These are phyloP conservation scores for Camptogramma bilineatum DNA, from an alignment of 2,888 invertebrate genomes.

Conservation along the genomic window DNA sequence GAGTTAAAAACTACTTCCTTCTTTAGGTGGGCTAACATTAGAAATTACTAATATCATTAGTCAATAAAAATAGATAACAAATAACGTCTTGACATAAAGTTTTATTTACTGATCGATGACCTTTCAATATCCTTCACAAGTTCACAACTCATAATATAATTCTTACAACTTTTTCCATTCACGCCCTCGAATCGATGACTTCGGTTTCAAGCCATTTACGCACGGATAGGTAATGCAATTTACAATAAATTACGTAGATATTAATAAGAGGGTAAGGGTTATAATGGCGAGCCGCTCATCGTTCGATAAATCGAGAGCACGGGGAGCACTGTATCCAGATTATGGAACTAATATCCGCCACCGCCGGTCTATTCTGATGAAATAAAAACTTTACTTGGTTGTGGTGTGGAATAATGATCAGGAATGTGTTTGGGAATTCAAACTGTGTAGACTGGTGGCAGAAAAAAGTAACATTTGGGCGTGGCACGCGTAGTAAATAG, in stretches of 20 bases:
- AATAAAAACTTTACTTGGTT: slow-evolving; percentile 38
- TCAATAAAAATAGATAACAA: neutral
- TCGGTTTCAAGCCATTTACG: slow-evolving; percentile 51
- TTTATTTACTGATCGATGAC: neutral
- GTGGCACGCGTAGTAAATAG: neutral
- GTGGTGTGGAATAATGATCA: slow-evolving; percentile 30
- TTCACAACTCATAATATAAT: slow-evolving; percentile 1
- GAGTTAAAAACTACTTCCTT: neutral
- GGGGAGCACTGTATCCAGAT: slow-evolving; percentile 79
- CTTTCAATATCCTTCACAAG: slow-evolving; percentile 5
- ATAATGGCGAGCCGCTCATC: slow-evolving; percentile 82
- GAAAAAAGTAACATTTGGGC: neutral
- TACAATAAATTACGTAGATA: slow-evolving; percentile 85
- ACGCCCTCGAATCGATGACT: slow-evolving; percentile 17
- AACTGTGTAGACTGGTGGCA: neutral
- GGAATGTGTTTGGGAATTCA: slow-evolving; percentile 11
- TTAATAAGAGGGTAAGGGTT: slow-evolving; percentile 84
- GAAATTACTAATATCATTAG: neutral
- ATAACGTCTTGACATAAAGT: neutral
- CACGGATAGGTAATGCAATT: slow-evolving; percentile 80
- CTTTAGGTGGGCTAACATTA: neutral
- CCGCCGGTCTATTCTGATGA: slow-evolving; percentile 53
- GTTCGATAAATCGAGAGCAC: slow-evolving; percentile 76
- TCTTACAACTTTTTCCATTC: neutral
- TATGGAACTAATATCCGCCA: slow-evolving; percentile 84